Conservation (phyloP, 2,888 invertebrate species). For the Griposia aprilina region DNA sequence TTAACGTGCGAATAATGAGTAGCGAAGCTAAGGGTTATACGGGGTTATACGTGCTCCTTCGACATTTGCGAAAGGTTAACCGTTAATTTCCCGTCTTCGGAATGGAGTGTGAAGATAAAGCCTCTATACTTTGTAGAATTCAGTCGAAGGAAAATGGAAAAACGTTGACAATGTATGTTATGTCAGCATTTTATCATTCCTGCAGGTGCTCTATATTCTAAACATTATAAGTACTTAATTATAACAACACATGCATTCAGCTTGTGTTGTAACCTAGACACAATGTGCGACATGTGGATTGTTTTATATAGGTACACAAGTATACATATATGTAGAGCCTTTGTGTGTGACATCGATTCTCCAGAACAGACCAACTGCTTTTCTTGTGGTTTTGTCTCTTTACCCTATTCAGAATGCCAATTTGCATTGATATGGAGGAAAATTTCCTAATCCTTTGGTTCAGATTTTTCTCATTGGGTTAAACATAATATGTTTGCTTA, state of each 20-base stretch:
- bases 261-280: conserved; percentile 35
- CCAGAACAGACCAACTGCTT: background rate
- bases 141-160: conserved; percentile 11
- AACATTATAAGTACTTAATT: conserved; percentile 35
- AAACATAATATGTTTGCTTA: background rate
- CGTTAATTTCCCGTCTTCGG: conserved; percentile 34
- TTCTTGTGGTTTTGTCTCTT: background rate
- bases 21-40: conserved; percentile 28
- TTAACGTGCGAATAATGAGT: conserved; percentile 58
- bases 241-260: conserved; percentile 32
- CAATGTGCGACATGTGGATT: conserved; percentile 17
- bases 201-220: conserved; percentile 50
- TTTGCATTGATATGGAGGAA: background rate
- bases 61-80: conserved; percentile 26
- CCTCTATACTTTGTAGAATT: conserved; percentile 35
- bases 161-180: conserved; percentile 46
- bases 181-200: conserved; percentile 17
- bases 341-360: background rate
- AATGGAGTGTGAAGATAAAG: conserved; percentile 42
- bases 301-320: background rate
- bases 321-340: too few species aligned
- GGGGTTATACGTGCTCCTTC: conserved; percentile 35
- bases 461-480: background rate
- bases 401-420: background rate
- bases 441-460: background rate